Conservation (phyloP, 1,140 invertebrate species). For the Eurosta solidaginis region DNA sequence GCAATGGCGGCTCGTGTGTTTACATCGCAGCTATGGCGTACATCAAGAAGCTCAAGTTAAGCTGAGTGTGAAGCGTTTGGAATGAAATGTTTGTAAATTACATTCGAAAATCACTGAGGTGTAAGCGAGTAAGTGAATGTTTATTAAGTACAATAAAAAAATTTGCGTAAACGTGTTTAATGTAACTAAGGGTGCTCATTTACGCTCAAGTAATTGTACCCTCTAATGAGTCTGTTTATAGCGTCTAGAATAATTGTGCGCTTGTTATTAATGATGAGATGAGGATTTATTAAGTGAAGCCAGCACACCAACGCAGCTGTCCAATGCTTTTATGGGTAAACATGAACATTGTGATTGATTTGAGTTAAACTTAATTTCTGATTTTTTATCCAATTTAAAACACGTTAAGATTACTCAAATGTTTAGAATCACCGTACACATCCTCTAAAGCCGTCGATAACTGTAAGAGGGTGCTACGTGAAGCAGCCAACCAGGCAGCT, state of each 20-base stretch:
- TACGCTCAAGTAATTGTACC: not conserved
- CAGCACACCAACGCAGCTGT: not conserved
- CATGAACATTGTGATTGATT: too few species aligned
- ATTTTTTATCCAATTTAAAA: too few species aligned
- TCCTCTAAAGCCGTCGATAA: too few species aligned
- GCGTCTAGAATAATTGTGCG: slow-evolving; percentile 18
- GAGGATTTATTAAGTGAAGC: slow-evolving; percentile 13
- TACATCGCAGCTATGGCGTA: slow-evolving; percentile 59
- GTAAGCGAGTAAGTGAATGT: not conserved
- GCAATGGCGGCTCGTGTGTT: slow-evolving; percentile 58
- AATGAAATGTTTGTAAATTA: not conserved
- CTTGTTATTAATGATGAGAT: slow-evolving; percentile 24
- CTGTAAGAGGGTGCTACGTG: too few species aligned
- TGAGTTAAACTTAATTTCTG: too few species aligned
- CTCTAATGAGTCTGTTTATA: slow-evolving; percentile 24
- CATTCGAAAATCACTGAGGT: not conserved
- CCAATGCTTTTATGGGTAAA: not conserved
- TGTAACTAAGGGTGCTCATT: not conserved
- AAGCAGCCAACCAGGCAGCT: too few species aligned
- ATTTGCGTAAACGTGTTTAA: not conserved
- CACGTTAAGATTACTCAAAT: too few species aligned
- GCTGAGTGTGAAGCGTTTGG: not conserved
- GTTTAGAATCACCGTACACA: too few species aligned
- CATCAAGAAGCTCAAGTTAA: slow-evolving; percentile 41
- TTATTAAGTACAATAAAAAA: not conserved